Conservation (phyloP, 2,797 vertebrate genomes). For the Chromis chromis region DNA sequence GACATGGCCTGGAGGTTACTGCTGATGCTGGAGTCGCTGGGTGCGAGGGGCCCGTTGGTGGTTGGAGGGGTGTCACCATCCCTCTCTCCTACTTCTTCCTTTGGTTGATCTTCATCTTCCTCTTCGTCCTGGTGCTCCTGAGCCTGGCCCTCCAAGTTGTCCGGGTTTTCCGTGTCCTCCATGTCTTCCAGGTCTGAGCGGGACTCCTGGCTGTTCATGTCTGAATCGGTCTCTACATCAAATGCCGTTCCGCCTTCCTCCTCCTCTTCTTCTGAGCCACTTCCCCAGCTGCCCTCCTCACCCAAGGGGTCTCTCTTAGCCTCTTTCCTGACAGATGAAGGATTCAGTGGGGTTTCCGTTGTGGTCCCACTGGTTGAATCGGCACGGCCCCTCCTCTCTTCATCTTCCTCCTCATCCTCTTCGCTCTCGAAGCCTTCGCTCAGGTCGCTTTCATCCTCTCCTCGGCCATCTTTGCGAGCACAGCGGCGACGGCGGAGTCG, state of each 20-base stretch:
- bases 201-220: constrained; percentile 99
- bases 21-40: constrained; percentile 91
- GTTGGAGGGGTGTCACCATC: constrained; percentile 72
- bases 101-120: constrained; percentile 52
- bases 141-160: constrained; percentile 55
- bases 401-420: constrained; percentile 84
- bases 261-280: constrained; percentile 90
- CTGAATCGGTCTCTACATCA: constrained; percentile 95
- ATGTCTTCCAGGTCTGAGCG: constrained; percentile 97
- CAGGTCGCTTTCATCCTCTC: constrained; percentile 93
- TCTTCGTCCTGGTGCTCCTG: constrained; percentile 64
- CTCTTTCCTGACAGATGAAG: constrained; percentile 67
- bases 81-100: constrained; percentile 60
- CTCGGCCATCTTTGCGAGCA: constrained; percentile 83
- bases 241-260: constrained; percentile 93
- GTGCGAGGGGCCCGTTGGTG: constrained; percentile 85
- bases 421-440: constrained; percentile 96
- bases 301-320: constrained; percentile 78
- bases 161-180: constrained; percentile 84
- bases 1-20: constrained; percentile 99
- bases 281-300: constrained; percentile 88
- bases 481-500: constrained; percentile 91
- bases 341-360: constrained; percentile 31
- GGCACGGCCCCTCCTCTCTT: constrained; percentile 34
- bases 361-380: constrained; percentile 32